Base-by-base conservation (phyloP, 1,140 invertebrate genomes). In the Drosophila virilis region DNA sequence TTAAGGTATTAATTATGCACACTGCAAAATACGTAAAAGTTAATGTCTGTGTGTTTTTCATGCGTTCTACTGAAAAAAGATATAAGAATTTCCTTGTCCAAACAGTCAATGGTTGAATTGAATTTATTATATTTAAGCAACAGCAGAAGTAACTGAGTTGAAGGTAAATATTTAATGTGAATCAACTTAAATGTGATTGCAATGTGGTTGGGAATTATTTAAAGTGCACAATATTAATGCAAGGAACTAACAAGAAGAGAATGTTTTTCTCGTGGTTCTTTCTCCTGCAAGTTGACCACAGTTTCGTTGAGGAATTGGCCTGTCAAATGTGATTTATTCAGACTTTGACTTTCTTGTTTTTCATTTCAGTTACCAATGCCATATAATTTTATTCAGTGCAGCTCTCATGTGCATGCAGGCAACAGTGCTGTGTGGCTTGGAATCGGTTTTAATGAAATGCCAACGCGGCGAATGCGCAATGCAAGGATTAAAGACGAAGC, bases 1-100 rank as follows among this genome's bases (percentile, higher is more conserved):
- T 88, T 65, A 76, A 64, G 64, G 55, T 77, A 78, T 82, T 86
- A 88, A 88, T 80, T 68, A 86, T 86, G 78, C 70, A 86, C 68
- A 64, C 77, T 74, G 70, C 67, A 78, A 81, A 78, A 79, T 73
- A 61, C 52, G 66, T 77, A 77, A 37, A 79, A 79, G 80, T 85
- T 78, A 75, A 86, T 85, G 75, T 66, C 38, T 42, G 60, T 37
- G 46, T 48, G 61, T 86, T 68, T 85, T 78, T 73, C 82, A 54
- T 64, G 61, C 62, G 65, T 8, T 13, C 35, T 35, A 46, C n/a
- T 46, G 8, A 10, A 35, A 32, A 28, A 22, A 32, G 22, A 15
- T 48, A 40, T n/a, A 32, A 8, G 22, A 48, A 15, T 42, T 40
- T 55, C 17, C 17, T 3, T 40, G 37, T 35, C 2, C 22, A 22